phyloP scores from a whole-genome alignment of 2,113 vertebrate species.

The Myiopsitta monachus region DNA sequence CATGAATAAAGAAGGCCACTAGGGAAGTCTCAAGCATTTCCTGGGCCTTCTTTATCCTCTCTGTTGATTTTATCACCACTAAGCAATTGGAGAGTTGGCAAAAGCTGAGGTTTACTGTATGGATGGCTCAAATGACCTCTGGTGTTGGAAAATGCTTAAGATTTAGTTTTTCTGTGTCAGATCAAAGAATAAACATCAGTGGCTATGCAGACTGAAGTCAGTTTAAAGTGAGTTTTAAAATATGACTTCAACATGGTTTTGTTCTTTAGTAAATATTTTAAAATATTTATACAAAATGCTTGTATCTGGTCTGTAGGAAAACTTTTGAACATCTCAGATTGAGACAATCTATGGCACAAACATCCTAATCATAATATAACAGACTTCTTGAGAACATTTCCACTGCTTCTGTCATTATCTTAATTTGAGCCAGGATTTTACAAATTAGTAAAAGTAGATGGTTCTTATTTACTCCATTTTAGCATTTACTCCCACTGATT shows the following conservation, averaged over 20 bases:
- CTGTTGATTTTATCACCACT: background rate
- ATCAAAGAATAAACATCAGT: conserved; percentile 7
- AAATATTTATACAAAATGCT: conserved; percentile 37
- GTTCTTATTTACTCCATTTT: background rate
- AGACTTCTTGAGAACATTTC: background rate
- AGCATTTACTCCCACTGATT: background rate
- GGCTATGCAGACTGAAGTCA: background rate
- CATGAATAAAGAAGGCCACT: background rate
- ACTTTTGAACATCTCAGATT: background rate
- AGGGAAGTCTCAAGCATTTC: background rate
- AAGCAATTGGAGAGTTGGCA: background rate
- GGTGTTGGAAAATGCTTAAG: background rate
- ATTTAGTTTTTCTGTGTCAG: background rate
- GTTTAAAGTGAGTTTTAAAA: conserved; percentile 22
- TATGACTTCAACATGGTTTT: conserved; percentile 19
- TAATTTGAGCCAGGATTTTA: background rate
- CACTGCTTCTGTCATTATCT: background rate
- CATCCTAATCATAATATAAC: background rate
- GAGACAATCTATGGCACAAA: background rate
- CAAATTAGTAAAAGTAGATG: background rate
- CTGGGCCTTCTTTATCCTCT: background rate
- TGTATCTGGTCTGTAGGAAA: conserved; percentile 1
- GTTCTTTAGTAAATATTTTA: conserved; percentile 26
- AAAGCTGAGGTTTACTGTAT: background rate
- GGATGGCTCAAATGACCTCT: background rate